Evolutionary conservation across 37 sponge, comb jelly and placozoan species (phyloP).

Genomic region (Hormiphora californensis): DNA sequence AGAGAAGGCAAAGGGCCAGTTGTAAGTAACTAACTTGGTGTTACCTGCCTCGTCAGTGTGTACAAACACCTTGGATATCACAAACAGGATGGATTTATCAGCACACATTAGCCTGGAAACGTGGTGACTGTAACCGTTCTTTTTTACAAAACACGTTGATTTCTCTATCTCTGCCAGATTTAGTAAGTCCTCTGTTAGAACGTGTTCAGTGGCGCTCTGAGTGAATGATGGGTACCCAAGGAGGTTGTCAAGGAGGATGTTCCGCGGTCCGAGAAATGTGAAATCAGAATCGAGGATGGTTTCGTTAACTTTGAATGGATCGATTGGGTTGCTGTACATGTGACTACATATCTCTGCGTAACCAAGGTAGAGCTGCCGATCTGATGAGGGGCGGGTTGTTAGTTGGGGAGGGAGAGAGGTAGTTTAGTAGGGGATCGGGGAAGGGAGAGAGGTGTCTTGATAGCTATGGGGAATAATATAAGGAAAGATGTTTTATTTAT

Average conservation of each 20-base stretch:
- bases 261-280: neutral
- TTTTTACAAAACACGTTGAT: neutral
- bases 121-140: constrained; percentile 17
- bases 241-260: constrained; percentile 24
- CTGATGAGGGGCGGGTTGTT: too few species aligned
- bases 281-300: neutral
- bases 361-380: constrained; percentile 5
- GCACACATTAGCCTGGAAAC: neutral
- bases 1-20: constrained; percentile 21
- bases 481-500: too few species aligned
- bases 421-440: too few species aligned
- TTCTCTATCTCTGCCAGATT: neutral
- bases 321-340: neutral
- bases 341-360: neutral
- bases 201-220: constrained; percentile 28
- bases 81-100: constrained; percentile 2
- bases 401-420: too few species aligned
- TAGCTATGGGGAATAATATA: too few species aligned
- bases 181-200: neutral
- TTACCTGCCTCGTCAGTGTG: constrained; percentile 2
- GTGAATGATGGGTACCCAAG: constrained; percentile 13
- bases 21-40: constrained; percentile 29
- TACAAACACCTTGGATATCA: neutral
- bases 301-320: neutral
- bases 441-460: too few species aligned